Evolutionary conservation across 1,140 invertebrate species (phyloP), one percentile per base, ranked within the genome.

Genomic region (Trachymyrmex septentrionalis): DNA sequence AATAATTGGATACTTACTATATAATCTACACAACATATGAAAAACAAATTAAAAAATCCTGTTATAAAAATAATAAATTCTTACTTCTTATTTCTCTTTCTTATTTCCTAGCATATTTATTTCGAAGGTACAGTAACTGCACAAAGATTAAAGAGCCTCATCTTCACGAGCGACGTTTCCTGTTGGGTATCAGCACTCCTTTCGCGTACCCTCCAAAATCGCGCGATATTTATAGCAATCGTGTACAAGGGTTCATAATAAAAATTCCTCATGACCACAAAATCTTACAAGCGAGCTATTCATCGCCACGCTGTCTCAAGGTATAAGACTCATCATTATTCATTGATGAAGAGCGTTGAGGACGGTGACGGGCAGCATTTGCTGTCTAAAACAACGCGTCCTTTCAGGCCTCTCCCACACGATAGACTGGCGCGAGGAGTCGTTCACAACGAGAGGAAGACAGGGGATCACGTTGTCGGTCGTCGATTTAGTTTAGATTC

Each of bases 261-360:
- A 75, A 84, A 89, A 88, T 88, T 76, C 77, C 34, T 57, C 81
- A 84, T 80, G 78, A 67, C 21, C 67, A 86, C 64, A 87, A 85
- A 87, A 82, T 88, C 75, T 88, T 64, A 92, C 91, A 92, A 88
- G 81, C 88, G 84, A 55, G 63, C 75, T 87, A 92, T 92, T 92
- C 92, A 92, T 92, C 86, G 86, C 71, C 24, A 38, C 69, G 64
- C 81, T 76, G 90, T 89, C 87, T 81, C 72, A 89, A 92, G 89
- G 91, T 91, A 92, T 87, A 92, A 93, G 92, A 92, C 91, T 92
- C 91, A 86, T 93, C 92, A 92, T 93, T 92, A 93, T 93, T 86
- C 89, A 87, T 78, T 93, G 91, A 93, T 93, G 92, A 90, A 93
- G 92, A 92, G 91, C 89, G 91, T 92, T 91, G 92, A 88, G 89